Evolutionary conservation across 2,888 invertebrate genomes (phyloP).

Genomic region (Lamellibrachia columna): DNA sequence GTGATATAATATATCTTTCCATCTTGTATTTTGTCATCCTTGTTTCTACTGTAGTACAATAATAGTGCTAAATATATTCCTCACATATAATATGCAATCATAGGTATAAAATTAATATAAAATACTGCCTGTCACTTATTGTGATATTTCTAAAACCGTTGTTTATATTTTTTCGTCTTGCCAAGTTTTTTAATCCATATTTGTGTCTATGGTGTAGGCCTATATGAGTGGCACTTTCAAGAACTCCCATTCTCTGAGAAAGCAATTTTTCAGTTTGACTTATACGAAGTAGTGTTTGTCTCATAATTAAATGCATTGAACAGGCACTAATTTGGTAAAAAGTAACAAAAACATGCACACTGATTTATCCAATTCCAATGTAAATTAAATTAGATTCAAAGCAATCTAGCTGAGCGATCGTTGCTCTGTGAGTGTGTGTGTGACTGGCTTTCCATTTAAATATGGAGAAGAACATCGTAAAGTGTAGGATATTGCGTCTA

Average conservation of each 20-base stretch:
- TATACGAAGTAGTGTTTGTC: background rate
- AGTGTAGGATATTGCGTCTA: background rate
- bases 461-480: background rate
- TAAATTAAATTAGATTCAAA: constrained; percentile 16
- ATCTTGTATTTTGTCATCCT: background rate
- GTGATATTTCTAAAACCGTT: background rate
- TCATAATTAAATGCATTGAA: background rate
- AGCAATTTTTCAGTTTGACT: background rate
- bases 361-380: constrained; percentile 10
- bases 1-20: no score
- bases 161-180: background rate
- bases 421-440: background rate
- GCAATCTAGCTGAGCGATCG: background rate
- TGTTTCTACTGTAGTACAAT: background rate
- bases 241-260: background rate
- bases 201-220: no score
- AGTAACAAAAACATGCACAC: background rate
- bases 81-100: no score
- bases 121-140: background rate
- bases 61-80: background rate
- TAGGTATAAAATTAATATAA: background rate
- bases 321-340: background rate
- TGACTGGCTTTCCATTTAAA: background rate
- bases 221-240: background rate
- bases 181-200: no score